These are phyloP conservation scores for Uria aalge DNA, from an alignment of 2,113 vertebrate species.

Conservation along the genomic window DNA sequence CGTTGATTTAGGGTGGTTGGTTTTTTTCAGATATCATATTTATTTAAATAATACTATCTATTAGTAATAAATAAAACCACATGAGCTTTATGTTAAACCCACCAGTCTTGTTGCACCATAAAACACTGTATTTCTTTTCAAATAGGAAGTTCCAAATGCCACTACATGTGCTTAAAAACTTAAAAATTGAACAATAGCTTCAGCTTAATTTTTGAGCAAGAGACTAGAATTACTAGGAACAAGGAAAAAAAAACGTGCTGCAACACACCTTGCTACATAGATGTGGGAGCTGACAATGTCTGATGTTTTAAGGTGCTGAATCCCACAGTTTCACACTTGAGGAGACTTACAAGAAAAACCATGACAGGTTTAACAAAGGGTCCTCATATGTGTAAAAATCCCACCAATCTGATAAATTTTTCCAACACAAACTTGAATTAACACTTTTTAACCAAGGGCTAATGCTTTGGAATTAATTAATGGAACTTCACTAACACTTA, in stretches of 20 bases:
- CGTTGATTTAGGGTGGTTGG: not conserved
- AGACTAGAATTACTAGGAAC: not conserved
- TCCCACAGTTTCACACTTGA: not conserved
- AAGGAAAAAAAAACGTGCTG: not conserved
- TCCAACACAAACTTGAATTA: not conserved
- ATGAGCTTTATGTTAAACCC: not conserved
- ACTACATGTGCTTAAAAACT: not conserved
- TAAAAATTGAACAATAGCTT: not conserved
- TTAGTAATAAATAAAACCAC: not conserved
- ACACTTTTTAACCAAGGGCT: not conserved
- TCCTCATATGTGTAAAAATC: not conserved
- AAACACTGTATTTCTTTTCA: not conserved
- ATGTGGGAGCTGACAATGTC: not conserved
- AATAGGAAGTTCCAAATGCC: not conserved
- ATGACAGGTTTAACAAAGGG: not conserved
- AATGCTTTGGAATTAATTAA: not conserved
- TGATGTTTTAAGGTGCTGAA: not conserved
- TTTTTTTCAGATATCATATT: not conserved
- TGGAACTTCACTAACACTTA: not conserved
- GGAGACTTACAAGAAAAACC: not conserved
- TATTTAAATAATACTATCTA: not conserved
- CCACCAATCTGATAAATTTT: not conserved
- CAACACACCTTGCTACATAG: not conserved
- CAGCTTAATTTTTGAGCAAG: not conserved
- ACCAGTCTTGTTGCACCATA: not conserved